Evolutionary conservation across 1,140 invertebrate genomes (phyloP), one percentile per base, ranked within the genome.

Genomic region (Sminthurinus signatus): DNA sequence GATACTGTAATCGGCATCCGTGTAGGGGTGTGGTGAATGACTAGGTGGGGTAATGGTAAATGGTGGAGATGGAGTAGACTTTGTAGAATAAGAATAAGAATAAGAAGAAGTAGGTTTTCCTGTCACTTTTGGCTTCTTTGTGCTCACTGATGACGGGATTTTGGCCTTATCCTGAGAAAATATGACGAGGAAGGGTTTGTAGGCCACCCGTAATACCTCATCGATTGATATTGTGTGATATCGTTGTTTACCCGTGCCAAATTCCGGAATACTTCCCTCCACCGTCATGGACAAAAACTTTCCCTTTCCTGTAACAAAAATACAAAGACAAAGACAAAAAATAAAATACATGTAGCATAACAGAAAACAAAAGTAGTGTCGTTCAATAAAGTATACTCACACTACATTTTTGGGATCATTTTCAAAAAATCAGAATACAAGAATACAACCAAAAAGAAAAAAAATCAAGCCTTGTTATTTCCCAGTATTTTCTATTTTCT

Each of bases 201-300:
- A 56, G 54, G 54, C 54, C 54, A 56, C 54, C 54, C 54, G 54
- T 42, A 56, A 21, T 10, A 42, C 54, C 39, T 56, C 54, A 21
- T 56, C 54, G 8, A 56, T 23, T 2, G 27, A 31, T 3, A 56
- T 39, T 3, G 54, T 56, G 23, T 56, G 54, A 56, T 56, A 56
- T 42, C 31, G 19, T 25, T 12, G 5, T 25, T 31, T 36, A 12
- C 31, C 32, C 32, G 15, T 36, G 14, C 54, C 54, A 23, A 56
- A 56, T 42, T 56, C 54, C 3, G 54, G 54, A 14, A 56, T 56
- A 14, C n/a, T 39, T 2, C 8, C 54, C 23, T 56, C 54, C 54
- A 56, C 54, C 12, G 54, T 56, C 54, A 56, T 56, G 12, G 54
- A 39, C 3, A 56, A 31, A n/a, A 56, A 12, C 31, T 56, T 56